These are phyloP conservation scores for Sarcophaga caerulescens DNA, from an alignment of 2,888 invertebrate species.

Conservation along the genomic window DNA sequence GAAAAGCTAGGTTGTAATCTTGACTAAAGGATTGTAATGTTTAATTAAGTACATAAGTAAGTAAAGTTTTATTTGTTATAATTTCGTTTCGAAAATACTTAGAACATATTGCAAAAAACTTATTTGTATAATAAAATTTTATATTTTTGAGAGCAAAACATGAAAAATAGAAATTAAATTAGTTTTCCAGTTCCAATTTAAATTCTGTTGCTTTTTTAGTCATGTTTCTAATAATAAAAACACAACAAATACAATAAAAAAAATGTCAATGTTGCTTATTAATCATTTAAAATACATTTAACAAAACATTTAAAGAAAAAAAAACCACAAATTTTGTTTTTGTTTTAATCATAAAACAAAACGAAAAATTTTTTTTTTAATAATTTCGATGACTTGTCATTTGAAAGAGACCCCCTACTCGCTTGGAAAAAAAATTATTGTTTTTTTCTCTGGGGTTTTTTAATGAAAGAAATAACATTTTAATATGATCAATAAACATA, in stretches of 20 bases:
- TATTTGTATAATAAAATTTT: too few species aligned
- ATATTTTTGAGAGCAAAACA: not conserved
- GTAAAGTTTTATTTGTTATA: too few species aligned
- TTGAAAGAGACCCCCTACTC: not conserved
- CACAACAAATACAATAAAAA: slow-evolving; percentile 22
- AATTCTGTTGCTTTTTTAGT: slow-evolving; percentile 47
- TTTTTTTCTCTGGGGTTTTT: not conserved
- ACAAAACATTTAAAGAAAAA: slow-evolving; percentile 42
- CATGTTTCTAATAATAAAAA: slow-evolving; percentile 56
- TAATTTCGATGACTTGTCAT: slow-evolving; percentile 8
- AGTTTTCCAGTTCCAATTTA: not conserved
- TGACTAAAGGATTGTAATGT: too few species aligned
- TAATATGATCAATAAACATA: slow-evolving; percentile 68
- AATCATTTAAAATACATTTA: slow-evolving; percentile 61
- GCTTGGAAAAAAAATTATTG: not conserved
- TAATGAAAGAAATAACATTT: slow-evolving; percentile 57
- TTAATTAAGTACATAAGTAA: too few species aligned
- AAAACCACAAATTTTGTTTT: not conserved
- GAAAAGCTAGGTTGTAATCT: too few species aligned
- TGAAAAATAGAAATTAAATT: not conserved
- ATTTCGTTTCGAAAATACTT: too few species aligned
- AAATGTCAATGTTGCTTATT: slow-evolving; percentile 56
- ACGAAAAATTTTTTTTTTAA: not conserved
- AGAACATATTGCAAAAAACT: too few species aligned
- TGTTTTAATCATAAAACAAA: not conserved